A percentile compares a stretch with the other conserved stretches of the same genome.
Conservation (phyloP, 2,888 invertebrate genomes). For the Geotrupes spiniger region DNA sequence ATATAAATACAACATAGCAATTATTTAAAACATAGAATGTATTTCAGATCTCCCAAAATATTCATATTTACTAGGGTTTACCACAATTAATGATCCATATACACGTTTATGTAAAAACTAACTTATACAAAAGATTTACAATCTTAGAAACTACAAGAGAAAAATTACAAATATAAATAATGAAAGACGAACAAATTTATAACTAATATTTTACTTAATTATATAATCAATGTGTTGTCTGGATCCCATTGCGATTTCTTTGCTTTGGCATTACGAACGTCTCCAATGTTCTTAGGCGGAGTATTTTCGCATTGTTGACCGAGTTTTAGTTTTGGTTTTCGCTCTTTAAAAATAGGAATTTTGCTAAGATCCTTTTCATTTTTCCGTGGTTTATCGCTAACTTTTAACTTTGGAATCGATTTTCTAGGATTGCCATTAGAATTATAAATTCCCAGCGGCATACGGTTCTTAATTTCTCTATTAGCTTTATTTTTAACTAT, state of each 20-base stretch:
- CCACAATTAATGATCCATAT: too few relatives aligned
- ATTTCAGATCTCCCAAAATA: too few relatives aligned
- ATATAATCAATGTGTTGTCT: conserved; percentile 46
- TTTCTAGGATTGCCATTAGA: conserved; percentile 31
- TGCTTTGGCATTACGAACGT: conserved; percentile 20
- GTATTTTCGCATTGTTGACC: conserved; percentile 46
- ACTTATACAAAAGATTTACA: too few relatives aligned
- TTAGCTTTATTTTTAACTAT: conserved; percentile 17
- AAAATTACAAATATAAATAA: conserved; percentile 1
- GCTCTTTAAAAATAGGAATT: conserved; percentile 46
- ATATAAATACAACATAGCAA: too few relatives aligned
- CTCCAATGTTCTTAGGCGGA: conserved; percentile 37
- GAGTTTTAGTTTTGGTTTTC: conserved; percentile 29
- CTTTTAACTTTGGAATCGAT: conserved; percentile 37
- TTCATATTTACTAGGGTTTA: too few relatives aligned
- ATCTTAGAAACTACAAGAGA: too few relatives aligned
- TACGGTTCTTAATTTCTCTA: conserved; percentile 29
- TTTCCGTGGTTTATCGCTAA: conserved; percentile 44
- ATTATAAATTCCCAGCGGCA: conserved; percentile 41
- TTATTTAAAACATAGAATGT: too few relatives aligned
- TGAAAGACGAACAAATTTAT: conserved; percentile 5
- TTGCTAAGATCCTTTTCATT: conserved; percentile 35
- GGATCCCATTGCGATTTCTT: conserved; percentile 43
- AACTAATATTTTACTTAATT: conserved; percentile 18
- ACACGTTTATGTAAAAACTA: too few relatives aligned